These are phyloP conservation scores for Podocnemis expansa DNA, from an alignment of 2,113 vertebrate species.

Conservation along the genomic window DNA sequence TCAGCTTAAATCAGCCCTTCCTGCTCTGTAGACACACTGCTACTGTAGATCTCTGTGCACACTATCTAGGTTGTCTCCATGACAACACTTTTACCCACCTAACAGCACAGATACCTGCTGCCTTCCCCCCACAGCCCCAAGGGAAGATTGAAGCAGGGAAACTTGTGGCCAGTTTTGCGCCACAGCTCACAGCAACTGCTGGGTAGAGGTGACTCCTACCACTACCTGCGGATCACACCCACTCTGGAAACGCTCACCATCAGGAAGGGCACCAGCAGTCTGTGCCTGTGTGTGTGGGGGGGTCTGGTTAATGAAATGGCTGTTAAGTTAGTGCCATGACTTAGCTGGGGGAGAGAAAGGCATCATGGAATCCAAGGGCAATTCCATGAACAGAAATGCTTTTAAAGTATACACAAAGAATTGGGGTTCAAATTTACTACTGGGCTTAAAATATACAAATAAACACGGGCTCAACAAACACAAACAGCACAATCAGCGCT, in stretches of 20 bases:
- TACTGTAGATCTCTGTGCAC: not conserved
- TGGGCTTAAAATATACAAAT: not conserved
- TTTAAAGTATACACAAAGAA: not conserved
- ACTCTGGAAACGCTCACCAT: not conserved
- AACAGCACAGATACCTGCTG: not conserved
- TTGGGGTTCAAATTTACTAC: not conserved
- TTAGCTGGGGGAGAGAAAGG: not conserved
- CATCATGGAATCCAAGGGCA: rapidly evolving
- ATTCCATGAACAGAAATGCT: not conserved
- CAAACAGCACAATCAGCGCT: not conserved
- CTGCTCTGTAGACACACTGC: not conserved
- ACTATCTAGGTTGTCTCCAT: not conserved
- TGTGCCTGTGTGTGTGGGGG: not conserved
- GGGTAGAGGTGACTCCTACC: not conserved
- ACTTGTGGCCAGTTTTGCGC: not conserved
- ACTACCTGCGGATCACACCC: not conserved
- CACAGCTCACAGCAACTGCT: not conserved
- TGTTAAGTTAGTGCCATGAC: rapidly evolving
- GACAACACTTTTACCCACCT: not conserved
- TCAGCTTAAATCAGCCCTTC: not conserved
- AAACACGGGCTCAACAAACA: no score
- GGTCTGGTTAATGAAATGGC: not conserved
- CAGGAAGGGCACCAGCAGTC: not conserved
- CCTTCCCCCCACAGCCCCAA: not conserved
- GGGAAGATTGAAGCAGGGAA: not conserved